phyloP scores from a whole-genome alignment of 2,113 vertebrate species.

The Oryzias melastigma region DNA sequence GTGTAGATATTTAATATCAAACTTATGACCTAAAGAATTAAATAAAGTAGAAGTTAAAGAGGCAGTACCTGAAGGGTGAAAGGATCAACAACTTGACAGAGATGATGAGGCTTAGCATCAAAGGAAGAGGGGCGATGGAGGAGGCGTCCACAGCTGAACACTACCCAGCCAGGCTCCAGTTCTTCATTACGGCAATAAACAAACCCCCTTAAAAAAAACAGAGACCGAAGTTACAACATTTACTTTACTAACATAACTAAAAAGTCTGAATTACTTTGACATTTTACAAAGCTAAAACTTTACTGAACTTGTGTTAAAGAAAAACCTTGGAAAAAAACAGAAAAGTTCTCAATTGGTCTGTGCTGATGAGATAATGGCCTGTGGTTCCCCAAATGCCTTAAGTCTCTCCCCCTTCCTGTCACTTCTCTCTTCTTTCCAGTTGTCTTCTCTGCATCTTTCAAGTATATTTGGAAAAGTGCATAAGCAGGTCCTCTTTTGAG shows the following conservation, averaged over 20 bases:
- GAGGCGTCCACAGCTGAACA: slow-evolving; percentile 84
- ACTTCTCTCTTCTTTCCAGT: neutral
- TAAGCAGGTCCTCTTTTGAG: neutral
- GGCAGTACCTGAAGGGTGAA: slow-evolving; percentile 91
- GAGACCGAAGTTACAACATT: neutral
- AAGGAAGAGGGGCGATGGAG: slow-evolving; percentile 94
- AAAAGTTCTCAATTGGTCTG: neutral
- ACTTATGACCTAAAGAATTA: no score
- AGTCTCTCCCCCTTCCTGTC: neutral
- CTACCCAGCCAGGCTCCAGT: slow-evolving; percentile 92
- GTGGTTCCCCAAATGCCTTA: neutral
- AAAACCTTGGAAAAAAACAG: neutral
- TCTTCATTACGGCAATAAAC: slow-evolving; percentile 97
- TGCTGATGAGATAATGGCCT: neutral
- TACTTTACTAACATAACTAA: no score
- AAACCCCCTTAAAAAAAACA: slow-evolving; percentile 83
- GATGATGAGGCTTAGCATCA: slow-evolving; percentile 94
- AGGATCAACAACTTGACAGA: slow-evolving; percentile 95
- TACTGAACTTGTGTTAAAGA: no score
- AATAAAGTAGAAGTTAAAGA: neutral
- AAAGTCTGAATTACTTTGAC: neutral
- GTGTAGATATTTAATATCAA: no score
- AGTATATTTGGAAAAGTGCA: no score
- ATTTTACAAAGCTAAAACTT: neutral
- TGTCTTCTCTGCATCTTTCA: neutral